phyloP scores from a whole-genome alignment of 2,797 vertebrate genomes.

The Phrynocephalus vlangalii region DNA sequence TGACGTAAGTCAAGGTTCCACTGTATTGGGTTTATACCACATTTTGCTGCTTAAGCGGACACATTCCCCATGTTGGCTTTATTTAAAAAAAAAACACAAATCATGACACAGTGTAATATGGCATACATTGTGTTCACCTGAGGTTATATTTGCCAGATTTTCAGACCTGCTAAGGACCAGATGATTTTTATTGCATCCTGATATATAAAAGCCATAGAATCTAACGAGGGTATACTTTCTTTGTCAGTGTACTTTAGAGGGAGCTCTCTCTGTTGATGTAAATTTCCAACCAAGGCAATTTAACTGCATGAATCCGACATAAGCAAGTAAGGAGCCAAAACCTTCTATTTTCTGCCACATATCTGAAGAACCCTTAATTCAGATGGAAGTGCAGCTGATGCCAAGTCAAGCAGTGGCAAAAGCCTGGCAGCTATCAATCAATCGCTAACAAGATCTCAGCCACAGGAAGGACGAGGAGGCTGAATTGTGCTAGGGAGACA shows the following conservation, averaged over 20 bases:
- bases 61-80: no score
- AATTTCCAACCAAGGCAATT: neutral
- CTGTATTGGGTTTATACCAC: neutral
- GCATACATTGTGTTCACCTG: no score
- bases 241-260: no score
- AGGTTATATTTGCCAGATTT: no score
- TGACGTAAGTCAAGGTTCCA: no score
- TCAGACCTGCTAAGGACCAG: no score
- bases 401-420: neutral
- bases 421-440: slow-evolving; percentile 34
- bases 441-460: slow-evolving; percentile 14
- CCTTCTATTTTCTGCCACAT: neutral
- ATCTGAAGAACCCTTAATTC: neutral
- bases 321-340: neutral
- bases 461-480: slow-evolving; percentile 13
- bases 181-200: no score
- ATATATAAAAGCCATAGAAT: no score
- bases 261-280: neutral
- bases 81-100: no score
- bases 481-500: slow-evolving; percentile 22
- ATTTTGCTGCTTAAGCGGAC: neutral
- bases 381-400: neutral
- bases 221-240: no score
- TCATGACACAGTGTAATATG: no score
- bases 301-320: neutral